A percentile compares a stretch with the other conserved stretches of the same genome.
These are phyloP conservation scores for Gila robusta DNA, from an alignment of 2,797 vertebrate genomes.

Conservation along the genomic window DNA sequence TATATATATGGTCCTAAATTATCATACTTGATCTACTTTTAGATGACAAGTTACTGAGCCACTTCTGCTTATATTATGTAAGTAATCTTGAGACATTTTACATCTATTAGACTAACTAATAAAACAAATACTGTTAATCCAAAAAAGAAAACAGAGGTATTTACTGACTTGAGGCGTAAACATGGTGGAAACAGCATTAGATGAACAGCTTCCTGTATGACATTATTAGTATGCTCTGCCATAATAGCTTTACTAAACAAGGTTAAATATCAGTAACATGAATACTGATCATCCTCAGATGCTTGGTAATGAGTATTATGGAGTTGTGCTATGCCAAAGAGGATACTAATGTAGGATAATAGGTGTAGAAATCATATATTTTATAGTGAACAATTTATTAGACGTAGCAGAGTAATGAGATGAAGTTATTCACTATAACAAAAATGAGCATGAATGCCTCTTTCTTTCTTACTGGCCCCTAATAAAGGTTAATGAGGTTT, in stretches of 20 bases:
- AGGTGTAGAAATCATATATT: neutral
- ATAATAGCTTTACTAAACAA: neutral
- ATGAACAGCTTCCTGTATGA: neutral
- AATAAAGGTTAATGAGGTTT: constrained; percentile 29
- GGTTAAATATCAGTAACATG: constrained; percentile 23
- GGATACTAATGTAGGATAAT: constrained; percentile 21
- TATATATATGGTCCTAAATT: neutral
- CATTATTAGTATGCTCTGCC: neutral
- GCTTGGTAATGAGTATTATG: constrained; percentile 19
- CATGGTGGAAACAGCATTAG: neutral
- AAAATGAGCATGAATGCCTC: neutral
- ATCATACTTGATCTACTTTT: neutral
- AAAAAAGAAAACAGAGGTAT: neutral
- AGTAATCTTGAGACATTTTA: neutral
- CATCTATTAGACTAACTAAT: neutral
- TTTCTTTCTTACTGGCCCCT: constrained; percentile 12
- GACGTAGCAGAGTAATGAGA: neutral
- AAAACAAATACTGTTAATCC: neutral
- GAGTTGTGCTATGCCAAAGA: neutral
- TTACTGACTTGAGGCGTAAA: constrained; percentile 9
- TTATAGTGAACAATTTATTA: neutral
- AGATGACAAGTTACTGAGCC: neutral
- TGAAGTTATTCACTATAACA: neutral
- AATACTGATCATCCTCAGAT: constrained; percentile 11
- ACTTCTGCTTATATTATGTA: neutral